These are phyloP conservation scores for Hydrophis major DNA, from an alignment of 2,797 vertebrate species.

Conservation along the genomic window DNA sequence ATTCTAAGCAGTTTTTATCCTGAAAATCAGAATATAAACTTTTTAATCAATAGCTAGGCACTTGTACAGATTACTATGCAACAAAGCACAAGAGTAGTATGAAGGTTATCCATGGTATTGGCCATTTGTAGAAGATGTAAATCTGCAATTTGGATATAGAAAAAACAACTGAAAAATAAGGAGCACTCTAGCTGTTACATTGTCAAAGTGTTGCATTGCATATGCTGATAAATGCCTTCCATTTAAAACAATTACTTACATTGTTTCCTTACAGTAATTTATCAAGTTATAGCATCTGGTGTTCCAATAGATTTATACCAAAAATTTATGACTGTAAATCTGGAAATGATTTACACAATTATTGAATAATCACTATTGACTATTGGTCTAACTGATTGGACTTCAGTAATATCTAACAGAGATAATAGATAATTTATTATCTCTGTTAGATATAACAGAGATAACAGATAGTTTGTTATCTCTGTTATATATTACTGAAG, in stretches of 20 bases:
- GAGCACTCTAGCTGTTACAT: background rate
- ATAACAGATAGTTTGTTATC: too few relatives aligned
- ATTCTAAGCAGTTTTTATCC: background rate
- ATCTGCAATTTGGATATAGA: background rate
- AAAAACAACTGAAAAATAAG: background rate
- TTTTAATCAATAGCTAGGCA: background rate
- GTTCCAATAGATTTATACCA: background rate
- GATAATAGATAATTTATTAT: too few relatives aligned
- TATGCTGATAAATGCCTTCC: conserved; percentile 18
- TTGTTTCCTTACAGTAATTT: background rate
- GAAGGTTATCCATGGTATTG: background rate
- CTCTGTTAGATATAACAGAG: too few relatives aligned
- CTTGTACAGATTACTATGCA: background rate
- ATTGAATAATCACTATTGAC: background rate
- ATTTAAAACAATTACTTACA: background rate
- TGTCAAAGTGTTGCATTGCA: conserved; percentile 13
- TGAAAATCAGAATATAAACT: background rate
- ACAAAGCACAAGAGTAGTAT: background rate
- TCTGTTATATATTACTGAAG: background rate
- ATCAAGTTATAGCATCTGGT: background rate
- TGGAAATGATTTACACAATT: background rate
- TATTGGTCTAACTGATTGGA: background rate
- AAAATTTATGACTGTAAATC: background rate
- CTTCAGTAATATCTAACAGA: background rate
- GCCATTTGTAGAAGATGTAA: background rate